Evolutionary conservation across 2,113 vertebrate genomes (phyloP).

Genomic region (Nothobranchius kuhntae): DNA sequence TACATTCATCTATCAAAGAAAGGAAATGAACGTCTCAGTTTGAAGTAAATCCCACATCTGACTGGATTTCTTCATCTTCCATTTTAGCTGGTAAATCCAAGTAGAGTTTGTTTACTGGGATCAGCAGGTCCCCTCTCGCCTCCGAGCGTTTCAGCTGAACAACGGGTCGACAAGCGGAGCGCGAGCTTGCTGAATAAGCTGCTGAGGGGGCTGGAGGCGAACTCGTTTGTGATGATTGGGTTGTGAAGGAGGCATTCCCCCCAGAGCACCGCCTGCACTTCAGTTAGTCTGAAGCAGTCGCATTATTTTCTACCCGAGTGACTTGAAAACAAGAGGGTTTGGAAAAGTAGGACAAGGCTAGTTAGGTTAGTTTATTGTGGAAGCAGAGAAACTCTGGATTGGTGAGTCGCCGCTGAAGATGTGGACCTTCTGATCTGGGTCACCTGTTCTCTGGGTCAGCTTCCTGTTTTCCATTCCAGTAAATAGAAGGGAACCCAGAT

Average conservation of each 20-base stretch:
- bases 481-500: constrained; percentile 12
- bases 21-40: too few species aligned
- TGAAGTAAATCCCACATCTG: too few species aligned
- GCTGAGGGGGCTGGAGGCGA: background rate
- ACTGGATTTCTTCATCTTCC: too few species aligned
- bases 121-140: background rate
- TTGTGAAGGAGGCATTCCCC: background rate
- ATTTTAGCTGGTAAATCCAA: too few species aligned
- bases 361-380: background rate
- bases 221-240: constrained; percentile 17
- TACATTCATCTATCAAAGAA: too few species aligned
- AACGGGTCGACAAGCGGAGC: background rate
- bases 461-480: constrained; percentile 11
- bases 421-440: background rate
- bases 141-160: background rate
- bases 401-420: background rate
- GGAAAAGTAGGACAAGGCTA: background rate
- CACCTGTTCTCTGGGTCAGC: background rate
- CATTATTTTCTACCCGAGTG: constrained; percentile 14
- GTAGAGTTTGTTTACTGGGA: too few species aligned
- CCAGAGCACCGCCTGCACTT: background rate
- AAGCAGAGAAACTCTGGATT: too few species aligned
- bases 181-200: background rate
- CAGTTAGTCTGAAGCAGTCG: constrained; percentile 21
- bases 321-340: background rate